Percentiles rank a stretch among this genome's conserved stretches.
phyloP scores from a whole-genome alignment of 2,113 vertebrate genomes.

The Empidonax traillii region DNA sequence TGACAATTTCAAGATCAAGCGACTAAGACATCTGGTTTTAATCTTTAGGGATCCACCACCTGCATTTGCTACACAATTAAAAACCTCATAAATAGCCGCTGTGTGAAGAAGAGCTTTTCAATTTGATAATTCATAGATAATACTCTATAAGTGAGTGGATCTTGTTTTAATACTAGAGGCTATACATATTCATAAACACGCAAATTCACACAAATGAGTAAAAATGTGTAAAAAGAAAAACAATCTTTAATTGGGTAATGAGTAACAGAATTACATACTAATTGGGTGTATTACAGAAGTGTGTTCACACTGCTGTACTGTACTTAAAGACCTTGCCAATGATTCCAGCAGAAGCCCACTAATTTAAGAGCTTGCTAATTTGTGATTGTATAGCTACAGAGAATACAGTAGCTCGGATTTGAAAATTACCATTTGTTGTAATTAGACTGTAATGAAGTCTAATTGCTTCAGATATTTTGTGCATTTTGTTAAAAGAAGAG shows the following conservation, averaged over 20 bases:
- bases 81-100: conserved; percentile 53
- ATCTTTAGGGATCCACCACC: conserved; percentile 58
- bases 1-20: conserved; percentile 51
- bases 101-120: conserved; percentile 38
- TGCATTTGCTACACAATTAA: conserved; percentile 62
- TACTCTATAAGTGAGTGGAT: conserved; percentile 2
- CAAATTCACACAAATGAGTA: background rate
- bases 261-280: conserved; percentile 25
- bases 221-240: background rate
- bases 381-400: conserved; percentile 2
- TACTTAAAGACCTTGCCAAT: background rate
- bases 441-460: conserved; percentile 12
- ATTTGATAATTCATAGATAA: conserved; percentile 58
- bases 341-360: background rate
- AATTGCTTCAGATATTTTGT: conserved; percentile 42
- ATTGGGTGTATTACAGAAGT: background rate
- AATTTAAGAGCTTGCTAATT: conserved; percentile 7
- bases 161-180: conserved; percentile 13
- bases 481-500: background rate
- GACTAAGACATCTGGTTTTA: conserved; percentile 65
- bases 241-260: background rate
- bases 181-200: background rate
- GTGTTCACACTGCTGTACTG: background rate
- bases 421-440: conserved; percentile 38
- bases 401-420: conserved; percentile 41